Conservation (phyloP, 2,888 invertebrate species). For the Diarsia brunnea region DNA sequence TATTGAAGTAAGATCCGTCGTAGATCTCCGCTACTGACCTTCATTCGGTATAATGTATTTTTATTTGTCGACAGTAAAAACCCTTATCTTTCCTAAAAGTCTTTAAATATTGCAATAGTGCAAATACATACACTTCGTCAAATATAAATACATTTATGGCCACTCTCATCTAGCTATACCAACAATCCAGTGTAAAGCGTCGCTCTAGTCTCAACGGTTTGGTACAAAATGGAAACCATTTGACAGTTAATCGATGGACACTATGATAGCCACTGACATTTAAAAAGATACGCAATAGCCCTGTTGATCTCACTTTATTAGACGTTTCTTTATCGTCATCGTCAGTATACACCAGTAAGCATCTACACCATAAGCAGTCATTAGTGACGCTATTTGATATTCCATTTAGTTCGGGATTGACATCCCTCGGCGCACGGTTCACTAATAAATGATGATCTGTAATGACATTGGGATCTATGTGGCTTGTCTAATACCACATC, state of each 20-base stretch:
- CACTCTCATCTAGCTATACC: background rate
- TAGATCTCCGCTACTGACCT: background rate
- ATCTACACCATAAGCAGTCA: too few relatives aligned
- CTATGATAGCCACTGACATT: too few relatives aligned
- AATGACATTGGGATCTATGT: slow-evolving; percentile 49
- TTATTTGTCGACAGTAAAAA: background rate
- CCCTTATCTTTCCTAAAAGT: background rate
- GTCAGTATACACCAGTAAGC: too few relatives aligned
- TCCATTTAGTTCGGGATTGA: slow-evolving; percentile 63
- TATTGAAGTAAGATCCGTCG: background rate
- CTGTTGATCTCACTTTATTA: too few relatives aligned
- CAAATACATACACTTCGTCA: too few relatives aligned
- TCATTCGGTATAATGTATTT: background rate
- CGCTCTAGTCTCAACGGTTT: too few relatives aligned
- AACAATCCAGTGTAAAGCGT: background rate
- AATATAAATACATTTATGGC: too few relatives aligned
- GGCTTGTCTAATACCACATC: background rate
- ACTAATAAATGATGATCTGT: slow-evolving; percentile 68
- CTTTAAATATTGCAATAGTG: background rate
- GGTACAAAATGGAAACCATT: too few relatives aligned
- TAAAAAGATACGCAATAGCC: too few relatives aligned
- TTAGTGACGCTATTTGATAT: slow-evolving; percentile 66
- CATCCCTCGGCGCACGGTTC: slow-evolving; percentile 42
- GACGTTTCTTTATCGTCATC: too few relatives aligned
- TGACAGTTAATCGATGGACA: too few relatives aligned